Percentiles rank a stretch among this genome's conserved stretches.
phyloP scores from a whole-genome alignment of 2,888 invertebrate genomes.

The Sinhomidia bicolor region DNA sequence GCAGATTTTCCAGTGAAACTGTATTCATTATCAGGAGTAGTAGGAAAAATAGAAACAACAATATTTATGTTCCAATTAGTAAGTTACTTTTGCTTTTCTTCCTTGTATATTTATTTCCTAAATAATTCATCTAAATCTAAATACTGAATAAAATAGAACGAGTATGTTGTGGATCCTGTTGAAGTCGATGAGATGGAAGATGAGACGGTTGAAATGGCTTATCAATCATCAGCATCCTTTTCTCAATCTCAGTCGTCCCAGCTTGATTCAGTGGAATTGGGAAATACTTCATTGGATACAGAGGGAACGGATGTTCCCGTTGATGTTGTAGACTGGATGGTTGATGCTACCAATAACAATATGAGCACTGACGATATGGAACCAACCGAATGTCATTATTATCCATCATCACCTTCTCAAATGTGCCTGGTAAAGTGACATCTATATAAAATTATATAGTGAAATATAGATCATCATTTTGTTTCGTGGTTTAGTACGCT shows the following conservation, averaged over 20 bases:
- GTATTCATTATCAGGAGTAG: too few relatives aligned
- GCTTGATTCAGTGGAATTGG: neutral
- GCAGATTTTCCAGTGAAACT: too few relatives aligned
- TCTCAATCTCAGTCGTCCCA: neutral
- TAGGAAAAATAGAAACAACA: too few relatives aligned
- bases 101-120: too few relatives aligned
- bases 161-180: too few relatives aligned
- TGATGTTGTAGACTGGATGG: neutral
- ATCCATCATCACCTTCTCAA: neutral
- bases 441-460: too few relatives aligned
- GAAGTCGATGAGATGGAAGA: too few relatives aligned
- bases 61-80: too few relatives aligned
- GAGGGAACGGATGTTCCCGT: neutral
- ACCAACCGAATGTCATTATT: slow-evolving; percentile 2
- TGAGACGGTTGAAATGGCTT: neutral
- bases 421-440: neutral
- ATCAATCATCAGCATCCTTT: neutral
- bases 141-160: too few relatives aligned
- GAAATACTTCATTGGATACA: neutral
- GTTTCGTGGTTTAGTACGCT: neutral
- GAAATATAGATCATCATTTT: too few relatives aligned
- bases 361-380: neutral
- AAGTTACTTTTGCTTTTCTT: too few relatives aligned
- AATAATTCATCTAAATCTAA: too few relatives aligned
- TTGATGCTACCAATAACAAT: neutral